These are phyloP conservation scores for Rhegmatorhina hoffmannsi DNA, from an alignment of 2,113 vertebrate genomes.

Conservation along the genomic window DNA sequence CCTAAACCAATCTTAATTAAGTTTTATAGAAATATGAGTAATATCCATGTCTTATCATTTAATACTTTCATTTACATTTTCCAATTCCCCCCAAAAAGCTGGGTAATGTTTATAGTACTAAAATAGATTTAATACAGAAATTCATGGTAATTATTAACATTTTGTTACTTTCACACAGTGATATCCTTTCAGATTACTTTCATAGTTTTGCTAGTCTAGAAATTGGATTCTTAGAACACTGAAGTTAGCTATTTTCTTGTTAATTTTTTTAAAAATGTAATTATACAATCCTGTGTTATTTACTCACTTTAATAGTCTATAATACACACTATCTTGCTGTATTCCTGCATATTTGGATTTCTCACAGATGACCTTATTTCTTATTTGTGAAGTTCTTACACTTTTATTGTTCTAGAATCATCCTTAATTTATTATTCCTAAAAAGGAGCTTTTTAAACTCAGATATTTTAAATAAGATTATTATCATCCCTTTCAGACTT, in stretches of 20 bases:
- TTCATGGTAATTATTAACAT: neutral
- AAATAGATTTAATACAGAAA: neutral
- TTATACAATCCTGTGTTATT: neutral
- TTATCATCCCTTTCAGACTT: constrained; percentile 11
- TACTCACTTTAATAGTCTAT: neutral
- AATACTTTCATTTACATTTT: neutral
- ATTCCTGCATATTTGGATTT: neutral
- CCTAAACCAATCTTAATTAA: neutral
- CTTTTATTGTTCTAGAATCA: neutral
- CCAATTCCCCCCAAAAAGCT: neutral
- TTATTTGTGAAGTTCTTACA: neutral
- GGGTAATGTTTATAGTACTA: neutral
- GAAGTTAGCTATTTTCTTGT: neutral
- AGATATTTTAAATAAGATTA: constrained; percentile 35
- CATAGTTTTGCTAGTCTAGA: neutral
- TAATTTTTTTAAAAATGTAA: neutral
- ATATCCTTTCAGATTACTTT: neutral
- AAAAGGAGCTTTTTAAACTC: constrained; percentile 5
- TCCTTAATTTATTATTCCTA: neutral
- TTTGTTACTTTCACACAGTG: neutral
- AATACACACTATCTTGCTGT: neutral
- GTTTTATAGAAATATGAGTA: neutral
- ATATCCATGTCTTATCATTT: neutral
- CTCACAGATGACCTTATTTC: neutral
- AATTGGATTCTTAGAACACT: neutral